Base-by-base conservation (phyloP, 2,888 invertebrate species). In the Drosophila putrida region DNA sequence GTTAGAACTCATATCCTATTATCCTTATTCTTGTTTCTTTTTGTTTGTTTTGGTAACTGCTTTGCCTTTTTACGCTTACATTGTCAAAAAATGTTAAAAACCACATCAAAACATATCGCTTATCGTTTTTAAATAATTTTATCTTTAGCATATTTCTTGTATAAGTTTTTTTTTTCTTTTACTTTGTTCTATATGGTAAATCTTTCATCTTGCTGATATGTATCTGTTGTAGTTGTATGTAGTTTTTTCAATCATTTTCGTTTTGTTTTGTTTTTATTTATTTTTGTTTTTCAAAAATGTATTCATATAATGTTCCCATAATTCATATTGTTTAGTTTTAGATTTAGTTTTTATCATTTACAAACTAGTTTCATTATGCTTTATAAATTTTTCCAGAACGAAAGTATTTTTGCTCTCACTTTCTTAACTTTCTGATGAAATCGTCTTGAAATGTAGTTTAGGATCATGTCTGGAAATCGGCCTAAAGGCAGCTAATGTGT, bases 281-380 rank as follows among this genome's bases (percentile, higher is more conserved):
- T 60, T 39, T 36, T 69, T 67, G 46, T 49, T 70, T 75, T 73
- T 75, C 64, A 76, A 84, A 83, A 83, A 72, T 79, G 78, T 74
- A 73, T 71, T 74, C 64, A 83, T 83, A 89, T 89, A 91, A 91
- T 90, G 90, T 90, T 90, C 90, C 91, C 91, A 90, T 91, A 90
- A 90, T 90, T 90, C 90, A 90, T 90, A 90, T 90, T 90, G 89
- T 90, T 86, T 90, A 90, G 89, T 88, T 87, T 75, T 78, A 60
- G 59, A 50, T 69, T 63, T 78, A 66, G 64, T 63, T 73, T 75
- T 73, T 69, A 65, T 69, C 51, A 9, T 65, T 68, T 78, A 80
- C 62, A 72, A 72, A 77, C 83, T 85, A 85, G 59, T 72, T 75
- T 62, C 61, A 58, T 75, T 68, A 72, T 62, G 64, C 61, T 77